Evolutionary conservation across 2,113 vertebrate genomes (phyloP), one percentile per base, ranked within the genome.

Genomic region (Larimichthys crocea): DNA sequence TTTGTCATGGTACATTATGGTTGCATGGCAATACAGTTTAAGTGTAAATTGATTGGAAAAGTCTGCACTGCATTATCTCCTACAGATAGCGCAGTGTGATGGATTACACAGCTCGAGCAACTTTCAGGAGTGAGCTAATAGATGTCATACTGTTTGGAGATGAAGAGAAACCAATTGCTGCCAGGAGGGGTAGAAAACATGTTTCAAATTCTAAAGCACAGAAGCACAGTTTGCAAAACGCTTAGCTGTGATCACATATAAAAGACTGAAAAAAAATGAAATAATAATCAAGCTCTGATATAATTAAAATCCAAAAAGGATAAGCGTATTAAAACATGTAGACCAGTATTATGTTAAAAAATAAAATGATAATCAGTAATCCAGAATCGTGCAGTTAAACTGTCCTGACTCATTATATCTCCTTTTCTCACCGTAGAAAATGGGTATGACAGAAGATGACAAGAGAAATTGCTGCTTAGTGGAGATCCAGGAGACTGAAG

Each of bases 361-460:
- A 20, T 53, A 10, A 53, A 53, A 10, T n/a, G 52, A n/a, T 53
- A 10, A 35, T 52, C 49, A 53, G 10, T n/a, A 53, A n/a, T 10
- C n/a, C n/a, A 5, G 12, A 55, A 55, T 53, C 20, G 24, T 55
- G 52, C 52, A n/a, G 19, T 53, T 3, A n/a, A 65, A 55, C 40
- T 67, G 57, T 14, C 11, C 15, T 64, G 35, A 69, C 60, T 76
- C 3, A 49, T 50, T 55, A 8, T 52, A 17, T 72, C n/a, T 69
- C 17, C 19, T 40, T 10, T 80, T 71, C 57, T 68, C 55, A 12
- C 31, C 62, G 15, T 89, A 99, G 98, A 99, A 99, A 95, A 97
- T 98, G 97, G 97, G 97, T 42, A 99, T 99, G 98, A 97, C 97
- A 0, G 98, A 99, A 91, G 98, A 99, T 0, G 98, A 99, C 95